Evolutionary conservation across 2,888 invertebrate genomes (phyloP), one percentile per base, ranked within the genome.

Genomic region (Brenthis daphne): DNA sequence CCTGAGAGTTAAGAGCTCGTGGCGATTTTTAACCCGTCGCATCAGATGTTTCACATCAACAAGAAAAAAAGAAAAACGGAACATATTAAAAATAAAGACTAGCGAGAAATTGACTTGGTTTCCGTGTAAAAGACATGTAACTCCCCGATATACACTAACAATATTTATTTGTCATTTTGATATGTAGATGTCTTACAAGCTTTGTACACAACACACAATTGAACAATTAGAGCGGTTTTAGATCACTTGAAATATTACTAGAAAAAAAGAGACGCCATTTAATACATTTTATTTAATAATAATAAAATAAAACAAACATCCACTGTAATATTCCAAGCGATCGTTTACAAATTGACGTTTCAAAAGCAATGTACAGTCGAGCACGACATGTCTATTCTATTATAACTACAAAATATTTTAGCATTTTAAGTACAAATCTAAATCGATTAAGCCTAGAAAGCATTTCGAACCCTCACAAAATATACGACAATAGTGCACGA

Each of bases 81-180:
- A 68, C 66, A 57, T 20, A 80, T 83, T 80, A 82, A 83, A 79
- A 80, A 60, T 14, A 71, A 65, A 37, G 63, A 63, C 63, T 63
- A 50, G 50, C 50, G 50, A 60, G 50, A 60, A 67, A 58, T 58
- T 51, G 66, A 69, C 64, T 63, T 56, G 66, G 58, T 66, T 50
- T 50, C 50, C 68, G 54, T 70, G 64, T 60, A 57, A 74, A 64
- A 73, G 48, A 69, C 67, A 50, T 70, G 56, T 65, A 58, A 43
- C 69, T 69, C 57, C 47, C 54, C 61, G 68, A 69, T 69, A 65
- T 71, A 70, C 68, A 74, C 51, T 65, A 68, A 67, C 51, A 73
- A 78, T 81, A 78, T 81, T 89, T 89, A 90, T 90, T 90, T 92
- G 90, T 91, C 90, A 80, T 79, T 78, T 79, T 91, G 91, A 92